A percentile compares a stretch with the other conserved stretches of the same genome.
phyloP scores from a whole-genome alignment of 2,113 vertebrate genomes.

The Indicator indicator region DNA sequence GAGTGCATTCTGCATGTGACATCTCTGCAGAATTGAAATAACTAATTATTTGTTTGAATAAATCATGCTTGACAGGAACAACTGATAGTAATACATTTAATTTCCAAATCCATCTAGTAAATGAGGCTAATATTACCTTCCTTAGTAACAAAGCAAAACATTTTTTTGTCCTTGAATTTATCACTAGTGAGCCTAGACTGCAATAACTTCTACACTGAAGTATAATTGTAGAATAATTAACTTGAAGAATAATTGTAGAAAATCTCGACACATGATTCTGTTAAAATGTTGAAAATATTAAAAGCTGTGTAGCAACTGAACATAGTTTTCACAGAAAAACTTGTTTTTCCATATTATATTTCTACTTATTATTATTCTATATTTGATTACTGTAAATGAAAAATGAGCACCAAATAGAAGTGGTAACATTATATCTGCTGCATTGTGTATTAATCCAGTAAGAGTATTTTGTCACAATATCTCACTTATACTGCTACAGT shows the following conservation, averaged over 20 bases:
- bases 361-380: not conserved
- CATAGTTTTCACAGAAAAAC: not conserved
- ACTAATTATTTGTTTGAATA: slow-evolving; percentile 7
- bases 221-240: not conserved
- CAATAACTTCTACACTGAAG: not conserved
- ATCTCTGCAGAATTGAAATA: not conserved
- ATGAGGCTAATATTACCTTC: not conserved
- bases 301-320: not conserved
- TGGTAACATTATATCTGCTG: not conserved
- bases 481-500: not conserved
- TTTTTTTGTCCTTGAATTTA: not conserved
- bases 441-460: not conserved
- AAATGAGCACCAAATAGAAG: not conserved
- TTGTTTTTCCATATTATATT: not conserved
- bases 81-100: not conserved
- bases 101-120: not conserved
- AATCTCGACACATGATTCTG: not conserved
- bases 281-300: not conserved
- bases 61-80: not conserved
- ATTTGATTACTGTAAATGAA: not conserved
- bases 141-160: not conserved
- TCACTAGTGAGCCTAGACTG: not conserved
- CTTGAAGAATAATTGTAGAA: not conserved
- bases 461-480: not conserved
- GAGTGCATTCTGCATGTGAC: not conserved